Base-by-base conservation (phyloP, 2,888 invertebrate genomes). In the Stenoptilia bipunctidactyla region DNA sequence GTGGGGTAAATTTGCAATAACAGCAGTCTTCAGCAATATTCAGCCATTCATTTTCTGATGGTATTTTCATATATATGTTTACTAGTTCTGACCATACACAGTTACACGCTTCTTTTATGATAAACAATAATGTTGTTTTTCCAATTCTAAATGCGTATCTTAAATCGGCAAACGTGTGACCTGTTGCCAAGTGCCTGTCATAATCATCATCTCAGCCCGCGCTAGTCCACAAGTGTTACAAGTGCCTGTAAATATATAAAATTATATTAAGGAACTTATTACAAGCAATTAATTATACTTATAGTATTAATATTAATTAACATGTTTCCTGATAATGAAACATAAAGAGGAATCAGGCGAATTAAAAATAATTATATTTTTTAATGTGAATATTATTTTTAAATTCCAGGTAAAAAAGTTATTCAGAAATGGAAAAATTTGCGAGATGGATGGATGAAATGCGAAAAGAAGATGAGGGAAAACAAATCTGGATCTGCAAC, bases 1-100 rank as follows among this genome's bases (percentile, higher is more conserved):
- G 36, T 36, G 45, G 40, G 50, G 43, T 37, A 46, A 48, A 36
- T 46, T 43, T 20, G 45, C 39, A 36, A 39, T 44, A 34, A 15
- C 20, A 20, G 45, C 33, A 45, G 15, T 39, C 13, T 15, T 38
- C 13, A 27, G 43, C 39, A 25, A 41, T 39, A 12, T 30, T 14
- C 36, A 35, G 9, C 37, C 39, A 37, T 30, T 36, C 15, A 4
- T 38, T 37, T 37, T 42, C 30, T 15, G 37, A 15, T 34, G 37
- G 36, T 13, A 38, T 36, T 40, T 34, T 34, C 34, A 37, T 44
- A 42, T 39, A 41, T 35, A 33, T 20, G 39, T 37, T 41, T 27
- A 36, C 36, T 41, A 44, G 39, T 13, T 35, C 34, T 36, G 30
- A 25, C 41, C 44, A 44, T 15, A 44, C 35, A 34, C 34, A 25